Base-by-base conservation (phyloP, 1,140 invertebrate species). In the Sitophilus oryzae region DNA sequence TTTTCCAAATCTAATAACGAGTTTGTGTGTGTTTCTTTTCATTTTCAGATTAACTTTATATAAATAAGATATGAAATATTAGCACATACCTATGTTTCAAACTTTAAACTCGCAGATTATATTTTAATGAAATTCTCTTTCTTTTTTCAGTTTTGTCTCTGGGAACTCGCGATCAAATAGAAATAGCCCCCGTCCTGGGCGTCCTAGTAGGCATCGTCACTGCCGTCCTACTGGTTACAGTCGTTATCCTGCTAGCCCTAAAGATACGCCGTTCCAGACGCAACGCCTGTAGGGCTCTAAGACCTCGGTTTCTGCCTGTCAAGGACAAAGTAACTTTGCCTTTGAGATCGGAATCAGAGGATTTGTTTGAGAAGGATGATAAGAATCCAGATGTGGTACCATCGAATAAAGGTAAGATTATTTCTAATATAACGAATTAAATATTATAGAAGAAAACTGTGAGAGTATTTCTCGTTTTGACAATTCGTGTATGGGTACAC, bases 351-450 rank as follows among this genome's bases (percentile, higher is more conserved):
- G 82, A 84, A 61, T 82, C 80, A 4, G 82, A 84, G 59, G 82
- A 84, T 67, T 74, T 84, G 56, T 84, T 83, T 65, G 81, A 82
- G 50, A 76, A 76, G 37, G 88, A 91, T 63, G 88, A 91, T 64
- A 82, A 87, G 60, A 91, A 91, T 74, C 88, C 88, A 1, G 88
- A 92, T 70, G 82, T 91, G 42, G 85, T 91, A 52, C 89, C 89
- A 4, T 82, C 85, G 66, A 89, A 87, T 72, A 89, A 90, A 86
- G 87, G 89, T 91, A 77, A 76, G 72, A 14, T 3, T n/a, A n/a
- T n/a, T n/a, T n/a, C n/a, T n/a, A n/a, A n/a, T n/a, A n/a, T n/a
- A n/a, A n/a, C n/a, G n/a, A n/a, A n/a, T n/a, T n/a, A n/a, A n/a
- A n/a, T n/a, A n/a, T n/a, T n/a, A n/a, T n/a, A n/a, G n/a, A n/a